A percentile compares a stretch with the other conserved stretches of the same genome.
These are phyloP conservation scores for Operophtera brumata DNA, from an alignment of 2,888 invertebrate genomes.

Conservation along the genomic window DNA sequence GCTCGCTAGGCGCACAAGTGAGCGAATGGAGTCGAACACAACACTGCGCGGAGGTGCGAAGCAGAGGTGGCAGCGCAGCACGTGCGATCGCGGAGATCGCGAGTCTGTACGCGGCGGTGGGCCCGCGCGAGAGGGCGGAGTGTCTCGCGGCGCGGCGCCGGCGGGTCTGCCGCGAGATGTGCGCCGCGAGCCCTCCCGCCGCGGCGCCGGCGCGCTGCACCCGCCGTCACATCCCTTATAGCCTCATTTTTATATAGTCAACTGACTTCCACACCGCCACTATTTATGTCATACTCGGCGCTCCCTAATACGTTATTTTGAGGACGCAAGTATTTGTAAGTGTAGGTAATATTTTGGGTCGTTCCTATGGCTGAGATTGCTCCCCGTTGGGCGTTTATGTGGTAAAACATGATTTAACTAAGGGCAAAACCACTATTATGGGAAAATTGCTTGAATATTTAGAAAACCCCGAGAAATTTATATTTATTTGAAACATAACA, in stretches of 20 bases:
- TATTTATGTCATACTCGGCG: slow-evolving; percentile 77
- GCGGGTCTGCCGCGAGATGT: slow-evolving; percentile 67
- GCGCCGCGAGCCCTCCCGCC: slow-evolving; percentile 55
- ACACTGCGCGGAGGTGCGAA: slow-evolving; percentile 18
- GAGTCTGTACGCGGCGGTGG: slow-evolving; percentile 27
- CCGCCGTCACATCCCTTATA: slow-evolving; percentile 65
- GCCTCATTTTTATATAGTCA: slow-evolving; percentile 78
- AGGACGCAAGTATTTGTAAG: slow-evolving; percentile 69
- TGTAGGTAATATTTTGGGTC: slow-evolving; percentile 61
- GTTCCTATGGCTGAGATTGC: slow-evolving; percentile 53
- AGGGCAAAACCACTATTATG: not conserved
- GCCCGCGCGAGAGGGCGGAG: slow-evolving; percentile 31
- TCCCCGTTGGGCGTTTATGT: slow-evolving; percentile 52
- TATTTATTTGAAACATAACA: too few relatives aligned
- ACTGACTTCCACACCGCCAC: slow-evolving; percentile 78
- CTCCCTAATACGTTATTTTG: slow-evolving; percentile 76
- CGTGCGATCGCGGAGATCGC: slow-evolving; percentile 39
- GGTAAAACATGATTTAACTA: slow-evolving; percentile 29
- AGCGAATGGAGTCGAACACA: slow-evolving; percentile 26
- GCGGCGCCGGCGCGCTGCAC: slow-evolving; percentile 75
- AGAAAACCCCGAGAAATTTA: too few relatives aligned
- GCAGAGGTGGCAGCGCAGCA: slow-evolving; percentile 23
- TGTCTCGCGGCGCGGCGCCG: slow-evolving; percentile 62
- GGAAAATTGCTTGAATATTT: too few relatives aligned
- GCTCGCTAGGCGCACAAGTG: slow-evolving; percentile 40